Conservation (phyloP, 2,888 invertebrate species). For the Leptinotarsa rubiginosa region DNA sequence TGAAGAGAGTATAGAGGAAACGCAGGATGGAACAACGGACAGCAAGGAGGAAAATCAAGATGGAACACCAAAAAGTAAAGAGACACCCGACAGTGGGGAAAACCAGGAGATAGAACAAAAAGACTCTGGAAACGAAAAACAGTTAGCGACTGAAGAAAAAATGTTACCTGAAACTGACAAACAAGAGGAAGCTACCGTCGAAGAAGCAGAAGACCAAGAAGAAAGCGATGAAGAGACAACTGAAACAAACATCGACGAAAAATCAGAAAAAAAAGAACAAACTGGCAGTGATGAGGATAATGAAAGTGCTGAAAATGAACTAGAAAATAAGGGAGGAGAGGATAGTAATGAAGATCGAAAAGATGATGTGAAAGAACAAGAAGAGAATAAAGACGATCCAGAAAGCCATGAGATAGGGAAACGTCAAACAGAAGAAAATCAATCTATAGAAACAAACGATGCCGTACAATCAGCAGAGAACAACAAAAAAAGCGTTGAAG, state of each 20-base stretch:
- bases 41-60: conserved; percentile 51
- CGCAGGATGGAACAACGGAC: conserved; percentile 23
- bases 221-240: conserved; percentile 19
- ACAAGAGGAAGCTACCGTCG: conserved; percentile 42
- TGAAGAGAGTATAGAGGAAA: conserved; percentile 43
- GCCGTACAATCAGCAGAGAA: conserved; percentile 16
- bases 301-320: conserved; percentile 38
- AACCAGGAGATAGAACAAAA: conserved; percentile 58
- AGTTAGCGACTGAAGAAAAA: conserved; percentile 38
- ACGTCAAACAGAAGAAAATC: conserved; percentile 42
- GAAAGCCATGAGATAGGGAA: conserved; percentile 28
- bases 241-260: conserved; percentile 27
- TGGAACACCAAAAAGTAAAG: conserved; percentile 44
- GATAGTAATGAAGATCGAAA: conserved; percentile 1
- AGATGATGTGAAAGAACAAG: conserved; percentile 38
- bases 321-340: neutral
- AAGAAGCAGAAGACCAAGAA: conserved; percentile 29
- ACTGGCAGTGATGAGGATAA: conserved; percentile 33
- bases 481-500: conserved; percentile 21
- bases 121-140: conserved; percentile 30
- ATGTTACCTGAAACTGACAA: conserved; percentile 5
- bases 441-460: conserved; percentile 35
- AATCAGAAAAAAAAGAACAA: conserved; percentile 35
- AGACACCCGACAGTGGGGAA: conserved; percentile 47
- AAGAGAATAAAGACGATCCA: conserved; percentile 20